Percentiles rank a stretch among this genome's conserved stretches.
Evolutionary conservation across 2,888 invertebrate genomes (phyloP).

Genomic region (Trichopoda pennipes): DNA sequence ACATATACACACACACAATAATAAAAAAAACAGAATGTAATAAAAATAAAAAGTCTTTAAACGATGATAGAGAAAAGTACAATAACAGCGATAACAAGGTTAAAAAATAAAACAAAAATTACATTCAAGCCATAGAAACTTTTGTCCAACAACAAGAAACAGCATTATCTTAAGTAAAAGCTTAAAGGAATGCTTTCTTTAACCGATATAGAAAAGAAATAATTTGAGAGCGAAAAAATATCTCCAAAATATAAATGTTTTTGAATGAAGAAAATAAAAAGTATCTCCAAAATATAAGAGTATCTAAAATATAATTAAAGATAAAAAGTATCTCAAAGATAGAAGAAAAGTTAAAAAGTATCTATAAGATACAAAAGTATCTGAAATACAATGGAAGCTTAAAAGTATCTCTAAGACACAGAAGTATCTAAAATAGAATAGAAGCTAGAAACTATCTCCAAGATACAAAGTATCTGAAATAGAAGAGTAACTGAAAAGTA

Average conservation of each 20-base stretch:
- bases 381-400: too few relatives aligned
- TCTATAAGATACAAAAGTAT: neutral
- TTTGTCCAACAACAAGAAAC: neutral
- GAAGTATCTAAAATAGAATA: neutral
- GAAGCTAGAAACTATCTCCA: neutral
- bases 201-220: too few relatives aligned
- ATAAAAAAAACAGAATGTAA: too few relatives aligned
- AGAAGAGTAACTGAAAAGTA: neutral
- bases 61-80: slow-evolving; percentile 6
- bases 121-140: slow-evolving; percentile 20
- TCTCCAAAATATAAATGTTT: too few relatives aligned
- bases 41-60: slow-evolving; percentile 48
- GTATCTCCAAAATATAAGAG: neutral
- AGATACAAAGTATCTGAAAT: neutral
- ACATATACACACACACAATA: slow-evolving; percentile 5
- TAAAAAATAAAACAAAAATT: neutral
- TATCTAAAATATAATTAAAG: neutral
- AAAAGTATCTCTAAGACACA: too few relatives aligned
- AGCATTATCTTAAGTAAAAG: too few relatives aligned
- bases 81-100: slow-evolving; percentile 20
- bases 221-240: too few relatives aligned
- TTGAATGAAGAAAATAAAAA: too few relatives aligned
- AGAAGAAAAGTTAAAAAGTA: neutral
- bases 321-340: neutral
- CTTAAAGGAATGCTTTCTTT: too few relatives aligned